Base-by-base conservation (phyloP, 1,140 invertebrate species). In the Drosophila eugracilis region DNA sequence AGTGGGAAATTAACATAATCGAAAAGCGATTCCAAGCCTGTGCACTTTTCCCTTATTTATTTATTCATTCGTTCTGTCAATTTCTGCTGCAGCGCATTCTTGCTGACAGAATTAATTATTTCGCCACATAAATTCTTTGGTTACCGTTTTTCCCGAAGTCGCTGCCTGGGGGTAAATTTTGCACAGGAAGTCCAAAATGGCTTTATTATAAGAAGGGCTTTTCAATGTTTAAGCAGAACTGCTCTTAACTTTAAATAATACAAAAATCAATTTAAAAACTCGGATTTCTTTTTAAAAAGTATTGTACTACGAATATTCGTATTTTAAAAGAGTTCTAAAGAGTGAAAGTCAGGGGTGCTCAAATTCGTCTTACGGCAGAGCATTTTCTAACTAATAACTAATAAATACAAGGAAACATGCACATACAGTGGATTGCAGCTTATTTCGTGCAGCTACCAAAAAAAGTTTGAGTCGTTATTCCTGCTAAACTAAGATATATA, bases 21-120 rank as follows among this genome's bases (percentile, higher is more conserved):
- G 81, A 88, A 85, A 85, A 85, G 50, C 83, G 77, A 85, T 85
- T 86, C 67, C 58, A 55, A 50, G 57, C 69, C 59, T 79, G 53
- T 59, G 50, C 50, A 62, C 57, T 77, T 59, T 49, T 28, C 37
- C 47, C 50, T 47, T 54, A n/a, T 73, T 78, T 58, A 73, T 78
- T 62, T 74, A 71, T 80, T 52, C 24, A 75, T 65, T 80, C 54
- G 72, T 65, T 65, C 59, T 62, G 77, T 77, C 76, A 85, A 84
- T 85, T 79, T 79, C 65, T 79, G 75, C 36, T 63, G 70, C 76
- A 58, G 44, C 76, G 44, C 65, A 73, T 84, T 66, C 81, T 50
- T 63, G 77, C 59, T 81, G 81, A 86, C 77, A 81, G 81, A 86
- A 86, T 86, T 86, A 74, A 86, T 86, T 86, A 86, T 88, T 86